These are phyloP conservation scores for Aleiodes alternator DNA, from an alignment of 2,888 invertebrate species.

Conservation along the genomic window DNA sequence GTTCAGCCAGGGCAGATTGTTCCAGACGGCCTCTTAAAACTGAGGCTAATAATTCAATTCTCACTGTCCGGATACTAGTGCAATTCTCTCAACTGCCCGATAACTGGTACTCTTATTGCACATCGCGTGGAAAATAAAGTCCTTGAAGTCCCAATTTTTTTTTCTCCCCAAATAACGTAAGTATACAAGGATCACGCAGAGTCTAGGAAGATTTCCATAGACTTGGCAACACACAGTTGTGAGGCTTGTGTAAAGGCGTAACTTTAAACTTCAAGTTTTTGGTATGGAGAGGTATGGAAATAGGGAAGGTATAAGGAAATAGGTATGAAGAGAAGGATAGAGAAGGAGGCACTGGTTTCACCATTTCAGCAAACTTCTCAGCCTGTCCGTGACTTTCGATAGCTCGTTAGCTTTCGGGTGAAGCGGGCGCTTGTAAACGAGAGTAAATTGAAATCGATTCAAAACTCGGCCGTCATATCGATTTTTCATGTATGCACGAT, in stretches of 20 bases:
- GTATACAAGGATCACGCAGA: slow-evolving; percentile 21
- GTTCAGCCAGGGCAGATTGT: too few species aligned
- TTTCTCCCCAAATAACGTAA: not conserved
- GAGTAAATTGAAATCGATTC: slow-evolving; percentile 75
- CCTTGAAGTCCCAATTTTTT: not conserved
- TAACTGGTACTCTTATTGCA: not conserved
- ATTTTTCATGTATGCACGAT: slow-evolving; percentile 42
- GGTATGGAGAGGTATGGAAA: slow-evolving; percentile 29
- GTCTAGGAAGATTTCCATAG: not conserved
- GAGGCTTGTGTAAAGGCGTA: slow-evolving; percentile 17
- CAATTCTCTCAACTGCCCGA: slow-evolving; percentile 4
- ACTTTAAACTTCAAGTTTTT: slow-evolving; percentile 24
- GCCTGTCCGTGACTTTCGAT: slow-evolving; percentile 74
- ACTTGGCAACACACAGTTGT: not conserved
- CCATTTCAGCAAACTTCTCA: slow-evolving; percentile 68
- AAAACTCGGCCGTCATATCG: slow-evolving; percentile 54
- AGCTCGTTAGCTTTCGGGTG: slow-evolving; percentile 69
- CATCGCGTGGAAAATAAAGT: not conserved
- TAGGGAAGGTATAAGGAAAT: slow-evolving; percentile 13
- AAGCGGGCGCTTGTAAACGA: slow-evolving; percentile 71
- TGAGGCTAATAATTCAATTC: too few species aligned
- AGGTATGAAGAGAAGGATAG: slow-evolving; percentile 35
- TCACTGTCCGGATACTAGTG: too few species aligned
- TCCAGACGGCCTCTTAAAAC: too few species aligned
- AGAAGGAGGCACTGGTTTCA: slow-evolving; percentile 31